A percentile compares a stretch with the other conserved stretches of the same genome.
phyloP scores from a whole-genome alignment of 2,113 vertebrate species.

The Grus americana region DNA sequence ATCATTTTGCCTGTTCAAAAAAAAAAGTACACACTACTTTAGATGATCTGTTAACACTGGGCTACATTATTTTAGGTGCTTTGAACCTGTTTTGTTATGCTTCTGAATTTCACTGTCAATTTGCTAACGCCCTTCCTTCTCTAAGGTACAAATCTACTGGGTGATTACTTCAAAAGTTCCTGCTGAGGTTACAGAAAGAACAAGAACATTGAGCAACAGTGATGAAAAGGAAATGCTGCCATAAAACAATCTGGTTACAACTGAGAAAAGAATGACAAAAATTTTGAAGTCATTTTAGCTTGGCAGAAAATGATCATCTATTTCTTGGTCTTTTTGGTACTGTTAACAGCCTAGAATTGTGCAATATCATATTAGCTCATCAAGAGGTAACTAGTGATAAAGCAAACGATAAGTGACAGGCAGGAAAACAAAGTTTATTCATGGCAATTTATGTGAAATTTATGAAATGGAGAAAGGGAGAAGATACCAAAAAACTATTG shows the following conservation, averaged over 20 bases:
- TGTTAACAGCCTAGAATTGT: neutral
- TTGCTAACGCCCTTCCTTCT: neutral
- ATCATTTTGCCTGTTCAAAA: neutral
- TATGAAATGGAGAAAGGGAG: neutral
- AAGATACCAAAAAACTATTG: neutral
- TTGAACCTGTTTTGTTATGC: neutral
- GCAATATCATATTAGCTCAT: neutral
- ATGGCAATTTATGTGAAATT: neutral
- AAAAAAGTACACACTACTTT: neutral
- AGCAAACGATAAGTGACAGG: neutral
- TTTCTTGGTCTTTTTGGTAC: neutral
- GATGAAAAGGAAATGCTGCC: neutral
- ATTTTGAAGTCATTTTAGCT: neutral
- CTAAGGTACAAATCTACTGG: neutral
- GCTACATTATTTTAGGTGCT: neutral
- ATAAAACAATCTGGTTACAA: neutral
- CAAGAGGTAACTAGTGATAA: neutral
- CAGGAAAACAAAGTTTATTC: neutral
- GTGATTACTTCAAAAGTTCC: neutral
- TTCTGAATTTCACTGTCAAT: neutral
- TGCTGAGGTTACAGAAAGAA: neutral
- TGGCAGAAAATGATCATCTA: neutral
- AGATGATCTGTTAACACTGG: neutral
- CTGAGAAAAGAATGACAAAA: constrained; percentile 9
- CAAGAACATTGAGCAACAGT: neutral